Conservation (phyloP, 2,888 invertebrate genomes). For the Aleiodes testaceus region DNA sequence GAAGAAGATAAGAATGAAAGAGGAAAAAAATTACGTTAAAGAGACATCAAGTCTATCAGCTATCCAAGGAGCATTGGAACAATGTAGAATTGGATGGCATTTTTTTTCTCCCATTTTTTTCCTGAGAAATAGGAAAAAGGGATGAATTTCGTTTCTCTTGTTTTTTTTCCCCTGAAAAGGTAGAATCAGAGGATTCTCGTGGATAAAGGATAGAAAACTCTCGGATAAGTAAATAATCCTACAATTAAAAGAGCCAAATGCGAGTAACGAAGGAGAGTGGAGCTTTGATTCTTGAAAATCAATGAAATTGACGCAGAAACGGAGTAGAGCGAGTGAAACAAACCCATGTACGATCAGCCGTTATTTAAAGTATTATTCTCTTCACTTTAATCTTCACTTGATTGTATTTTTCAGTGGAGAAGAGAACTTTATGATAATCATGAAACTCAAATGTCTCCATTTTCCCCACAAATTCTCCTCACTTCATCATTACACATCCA, state of each 20-base stretch:
- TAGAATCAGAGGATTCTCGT: slow-evolving; percentile 32
- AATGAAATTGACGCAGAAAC: slow-evolving; percentile 30
- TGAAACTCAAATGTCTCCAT: too few relatives aligned
- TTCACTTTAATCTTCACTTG: neutral
- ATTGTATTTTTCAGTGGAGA: too few relatives aligned
- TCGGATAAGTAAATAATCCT: slow-evolving; percentile 54
- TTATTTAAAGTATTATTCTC: slow-evolving; percentile 9
- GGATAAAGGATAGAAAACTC: slow-evolving; percentile 41
- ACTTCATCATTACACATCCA: too few relatives aligned
- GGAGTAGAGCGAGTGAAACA: slow-evolving; percentile 35
- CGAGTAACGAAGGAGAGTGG: slow-evolving; percentile 32
- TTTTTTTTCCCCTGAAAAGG: slow-evolving; percentile 26
- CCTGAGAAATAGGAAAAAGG: neutral
- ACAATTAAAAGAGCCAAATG: slow-evolving; percentile 50
- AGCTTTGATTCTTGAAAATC: slow-evolving; percentile 41
- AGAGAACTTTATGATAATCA: too few relatives aligned
- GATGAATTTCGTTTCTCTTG: neutral
- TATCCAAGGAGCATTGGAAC: neutral
- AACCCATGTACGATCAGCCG: slow-evolving; percentile 41
- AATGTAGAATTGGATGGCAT: slow-evolving; percentile 1
- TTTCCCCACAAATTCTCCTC: too few relatives aligned
- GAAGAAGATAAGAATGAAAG: too few relatives aligned
- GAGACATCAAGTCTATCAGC: slow-evolving; percentile 15
- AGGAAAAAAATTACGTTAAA: neutral
- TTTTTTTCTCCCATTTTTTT: neutral